A percentile compares a stretch with the other conserved stretches of the same genome.
phyloP scores from a whole-genome alignment of 2,113 vertebrate species.

The Amphilophus citrinellus region DNA sequence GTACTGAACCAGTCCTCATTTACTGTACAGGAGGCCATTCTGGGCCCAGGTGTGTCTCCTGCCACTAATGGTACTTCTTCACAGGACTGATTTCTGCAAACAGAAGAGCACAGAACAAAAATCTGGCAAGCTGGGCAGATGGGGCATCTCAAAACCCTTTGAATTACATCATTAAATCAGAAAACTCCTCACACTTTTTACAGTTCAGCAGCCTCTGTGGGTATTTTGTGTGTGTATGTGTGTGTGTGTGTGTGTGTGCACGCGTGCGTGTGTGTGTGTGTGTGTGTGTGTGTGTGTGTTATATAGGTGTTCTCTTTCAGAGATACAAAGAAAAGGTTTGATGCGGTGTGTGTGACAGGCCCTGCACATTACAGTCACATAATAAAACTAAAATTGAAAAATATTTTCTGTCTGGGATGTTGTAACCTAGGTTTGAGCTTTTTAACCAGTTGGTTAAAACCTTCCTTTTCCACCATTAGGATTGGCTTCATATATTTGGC shows the following conservation, averaged over 20 bases:
- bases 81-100: slow-evolving; percentile 13
- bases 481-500: not conserved
- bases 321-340: not conserved
- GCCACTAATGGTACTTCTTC: slow-evolving; percentile 33
- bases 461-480: not conserved
- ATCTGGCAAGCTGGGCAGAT: not conserved
- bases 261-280: too few relatives aligned
- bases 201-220: not conserved
- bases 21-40: slow-evolving; percentile 23
- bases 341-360: not conserved
- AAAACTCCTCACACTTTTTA: not conserved
- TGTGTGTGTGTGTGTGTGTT: not conserved
- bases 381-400: slow-evolving; percentile 1
- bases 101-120: slow-evolving; percentile 34
- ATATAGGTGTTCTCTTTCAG: not conserved
- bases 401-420: not conserved
- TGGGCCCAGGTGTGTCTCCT: slow-evolving; percentile 52
- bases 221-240: not conserved
- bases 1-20: not conserved
- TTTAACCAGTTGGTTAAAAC: not conserved
- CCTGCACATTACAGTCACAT: not conserved
- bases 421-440: not conserved
- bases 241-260: not conserved
- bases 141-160: not conserved
- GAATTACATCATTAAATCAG: slow-evolving; percentile 22